Evolutionary conservation across 2,888 invertebrate genomes (phyloP).

Genomic region (Tholera decimalis): DNA sequence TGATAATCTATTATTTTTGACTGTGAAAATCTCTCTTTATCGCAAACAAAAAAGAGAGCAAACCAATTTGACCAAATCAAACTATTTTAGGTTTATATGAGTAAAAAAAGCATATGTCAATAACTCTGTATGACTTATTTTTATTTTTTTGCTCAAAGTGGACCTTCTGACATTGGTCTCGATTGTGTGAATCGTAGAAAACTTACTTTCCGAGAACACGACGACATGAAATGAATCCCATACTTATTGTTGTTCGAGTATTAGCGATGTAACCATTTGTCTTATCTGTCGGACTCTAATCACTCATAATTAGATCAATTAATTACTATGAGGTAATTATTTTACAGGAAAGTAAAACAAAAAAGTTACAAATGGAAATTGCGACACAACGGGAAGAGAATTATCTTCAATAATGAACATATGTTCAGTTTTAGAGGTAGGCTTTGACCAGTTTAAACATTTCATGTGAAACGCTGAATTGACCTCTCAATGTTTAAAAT

Average conservation of each 20-base stretch:
- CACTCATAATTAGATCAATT: constrained; percentile 35
- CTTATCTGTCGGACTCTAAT: constrained; percentile 12
- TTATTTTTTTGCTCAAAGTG: not conserved
- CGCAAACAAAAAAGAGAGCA: no score
- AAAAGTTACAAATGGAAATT: constrained; percentile 8
- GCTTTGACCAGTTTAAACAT: not conserved
- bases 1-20: no score
- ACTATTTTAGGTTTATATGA: no score
- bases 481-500: no score
- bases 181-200: constrained; percentile 9
- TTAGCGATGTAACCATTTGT: constrained; percentile 13
- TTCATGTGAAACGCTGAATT: not conserved
- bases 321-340: constrained; percentile 8
- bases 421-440: not conserved
- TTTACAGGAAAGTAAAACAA: constrained; percentile 20
- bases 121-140: no score
- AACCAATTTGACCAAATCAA: no score
- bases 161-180: constrained; percentile 2
- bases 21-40: no score
- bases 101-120: no score
- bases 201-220: constrained; percentile 31
- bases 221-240: constrained; percentile 12
- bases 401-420: not conserved
- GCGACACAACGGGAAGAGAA: not conserved
- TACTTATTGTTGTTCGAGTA: constrained; percentile 28